Base-by-base conservation (phyloP, 2,888 invertebrate species). In the Cerastis rubricosa region DNA sequence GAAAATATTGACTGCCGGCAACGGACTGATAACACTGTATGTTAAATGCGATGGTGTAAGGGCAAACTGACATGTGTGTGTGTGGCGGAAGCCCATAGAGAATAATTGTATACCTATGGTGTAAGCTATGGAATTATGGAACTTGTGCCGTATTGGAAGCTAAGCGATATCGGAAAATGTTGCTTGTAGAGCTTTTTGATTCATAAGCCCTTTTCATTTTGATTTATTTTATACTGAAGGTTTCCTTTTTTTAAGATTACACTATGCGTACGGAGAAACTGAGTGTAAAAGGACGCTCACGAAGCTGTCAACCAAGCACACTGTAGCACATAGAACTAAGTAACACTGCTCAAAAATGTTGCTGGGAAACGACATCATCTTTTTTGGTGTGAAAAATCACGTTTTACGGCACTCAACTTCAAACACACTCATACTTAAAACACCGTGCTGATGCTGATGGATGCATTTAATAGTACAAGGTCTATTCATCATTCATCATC, bases 1-100 rank as follows among this genome's bases (percentile, higher is more conserved):
- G 90, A 90, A 90, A 91, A 85, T 93, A 94, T 93, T 92, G 93
- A 94, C 94, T 94, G 92, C 82, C 88, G 80, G 90, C 90, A 88
- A 87, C 87, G 73, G 81, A 87, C 89, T 94, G 95, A 95, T 94
- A 95, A 94, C 91, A 85, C 88, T n/a, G 77, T 82, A 88, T 92
- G 91, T 91, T 93, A 94, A 91, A 92, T 90, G 89, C 90, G 87
- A 74, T 88, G 81, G 83, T 84, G 85, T 87, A 88, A 85, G 85
- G 89, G 87, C 88, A 86, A 79, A 74, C 51, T 61, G 25, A 74
- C 81, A 81, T 81, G 81, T 88, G 86, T 90, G 89, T 87, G 83
- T 90, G 84, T 43, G 12, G 78, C 85, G 90, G 89, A 92, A 93
- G 91, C 91, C 90, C 92, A 91, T 89, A 91, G 88, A 94, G 88